Percentiles rank a stretch among this genome's conserved stretches.
phyloP scores from a whole-genome alignment of 2,113 vertebrate species.

The Oxygymnocypris stewartii region DNA sequence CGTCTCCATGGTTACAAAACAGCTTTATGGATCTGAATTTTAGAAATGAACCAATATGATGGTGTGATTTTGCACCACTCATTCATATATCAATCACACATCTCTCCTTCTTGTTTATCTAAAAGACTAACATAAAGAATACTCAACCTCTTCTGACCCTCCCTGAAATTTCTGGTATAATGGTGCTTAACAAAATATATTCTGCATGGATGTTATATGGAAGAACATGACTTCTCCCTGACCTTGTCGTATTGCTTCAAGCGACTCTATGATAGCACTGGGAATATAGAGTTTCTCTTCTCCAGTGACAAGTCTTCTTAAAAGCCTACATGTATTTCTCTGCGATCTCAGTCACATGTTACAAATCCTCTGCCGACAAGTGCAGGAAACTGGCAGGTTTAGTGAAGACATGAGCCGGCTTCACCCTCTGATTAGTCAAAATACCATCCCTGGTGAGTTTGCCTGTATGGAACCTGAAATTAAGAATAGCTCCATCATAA shows the following conservation, averaged over 20 bases:
- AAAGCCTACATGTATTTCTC: conserved; percentile 12
- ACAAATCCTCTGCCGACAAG: conserved; percentile 3
- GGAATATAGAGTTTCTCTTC: conserved; percentile 51
- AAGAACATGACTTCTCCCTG: conserved; percentile 39
- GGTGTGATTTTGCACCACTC: background rate
- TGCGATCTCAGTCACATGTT: background rate
- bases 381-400: background rate
- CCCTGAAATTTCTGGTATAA: background rate
- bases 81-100: background rate
- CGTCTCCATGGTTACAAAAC: conserved; percentile 65
- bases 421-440: background rate
- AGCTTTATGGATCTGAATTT: background rate
- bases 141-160: background rate
- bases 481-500: conserved; percentile 25
- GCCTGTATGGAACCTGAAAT: conserved; percentile 6
- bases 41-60: background rate
- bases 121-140: background rate
- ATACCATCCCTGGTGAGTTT: background rate
- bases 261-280: conserved; percentile 24
- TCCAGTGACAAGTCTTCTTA: conserved; percentile 35
- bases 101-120: background rate
- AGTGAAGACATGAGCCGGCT: background rate
- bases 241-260: conserved; percentile 53
- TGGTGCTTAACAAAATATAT: background rate
- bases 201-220: background rate